Base-by-base conservation (phyloP, 2,888 invertebrate species). In the Cephus pygmeus region DNA sequence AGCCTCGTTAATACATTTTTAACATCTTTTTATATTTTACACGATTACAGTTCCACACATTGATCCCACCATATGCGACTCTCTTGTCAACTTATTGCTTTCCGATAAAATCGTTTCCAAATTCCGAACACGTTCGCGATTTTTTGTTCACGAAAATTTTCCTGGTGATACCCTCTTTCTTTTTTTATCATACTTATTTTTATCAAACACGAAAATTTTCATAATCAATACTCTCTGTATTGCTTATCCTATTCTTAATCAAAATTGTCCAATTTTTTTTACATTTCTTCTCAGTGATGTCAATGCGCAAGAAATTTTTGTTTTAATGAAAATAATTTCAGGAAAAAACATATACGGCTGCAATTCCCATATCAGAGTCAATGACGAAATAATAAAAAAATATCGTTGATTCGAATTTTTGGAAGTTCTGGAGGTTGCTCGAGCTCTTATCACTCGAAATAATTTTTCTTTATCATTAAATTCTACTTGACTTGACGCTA, bases 341-440 rank as follows among this genome's bases (percentile, higher is more conserved):
- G 4, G 4, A 15, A 35, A 3, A 36, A 15, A 23, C 6, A 9
- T 6, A 56, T 4, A 9, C 40, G 15, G 23, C 23, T 23, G 40
- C 40, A 23, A 23, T 56, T 56, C 23, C 23, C 23, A 9, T 56
- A 23, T 23, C 40, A 23, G 6, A 23, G 23, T 23, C 40, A 56
- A 23, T 56, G 15, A 23, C 0, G 1, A 56, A 56, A 56, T 56
- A 6, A 23, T 56, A 23, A 23, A 0, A 35, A 56, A 56, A 23
- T 9, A 23, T 2, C 40, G 40, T 56, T 56, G 40, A 56, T 23
- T 23, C 15, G 15, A 40, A 40, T 40, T 2, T 71, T 12, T 34
- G 71, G 71, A 71, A 71, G 71, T 71, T 71, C 71, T 71, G 71
- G 71, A 71, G 71, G 71, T 71, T 34, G 71, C n/a, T 31, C 71